Conservation (phyloP, 2,797 vertebrate species). For the Aeoliscus strigatus region DNA sequence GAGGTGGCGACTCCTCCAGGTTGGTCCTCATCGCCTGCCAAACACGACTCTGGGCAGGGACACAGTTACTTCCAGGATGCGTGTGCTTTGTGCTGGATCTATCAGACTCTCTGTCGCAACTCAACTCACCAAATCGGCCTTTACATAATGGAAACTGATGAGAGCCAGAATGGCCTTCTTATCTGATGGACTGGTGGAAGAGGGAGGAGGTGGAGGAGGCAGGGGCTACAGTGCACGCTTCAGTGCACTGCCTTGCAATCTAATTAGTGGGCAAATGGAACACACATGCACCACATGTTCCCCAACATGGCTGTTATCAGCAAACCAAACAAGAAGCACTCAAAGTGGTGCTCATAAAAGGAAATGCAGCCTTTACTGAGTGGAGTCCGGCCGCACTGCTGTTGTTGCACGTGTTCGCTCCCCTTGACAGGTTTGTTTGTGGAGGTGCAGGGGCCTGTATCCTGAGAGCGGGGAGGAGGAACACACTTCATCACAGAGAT, state of each 20-base stretch:
- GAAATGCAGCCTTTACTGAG: conserved; percentile 34
- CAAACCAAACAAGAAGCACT: conserved; percentile 76
- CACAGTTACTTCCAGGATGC: no score
- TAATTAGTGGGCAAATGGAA: conserved; percentile 79
- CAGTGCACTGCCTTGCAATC: conserved; percentile 69
- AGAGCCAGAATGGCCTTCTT: conserved; percentile 74
- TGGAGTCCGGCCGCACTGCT: conserved; percentile 21
- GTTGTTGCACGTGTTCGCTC: conserved; percentile 48
- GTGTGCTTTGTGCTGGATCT: conserved; percentile 41
- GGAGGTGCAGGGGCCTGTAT: conserved; percentile 59
- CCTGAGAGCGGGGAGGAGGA: conserved; percentile 58
- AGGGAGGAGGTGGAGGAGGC: conserved; percentile 29
- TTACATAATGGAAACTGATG: conserved; percentile 75
- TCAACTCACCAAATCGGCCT: conserved; percentile 56
- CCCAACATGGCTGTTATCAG: conserved; percentile 72
- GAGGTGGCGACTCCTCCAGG: no score
- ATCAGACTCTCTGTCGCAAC: conserved; percentile 25
- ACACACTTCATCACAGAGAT: conserved; percentile 68
- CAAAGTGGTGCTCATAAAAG: conserved; percentile 52
- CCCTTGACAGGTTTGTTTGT: conserved; percentile 63
- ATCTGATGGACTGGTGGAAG: conserved; percentile 74
- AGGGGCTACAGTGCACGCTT: conserved; percentile 62
- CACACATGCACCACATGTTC: conserved; percentile 74
- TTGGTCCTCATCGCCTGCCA: no score
- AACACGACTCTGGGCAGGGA: no score